Base-by-base conservation (phyloP, 37 sponge, comb jelly and placozoan species). In the Agelas oroides region DNA sequence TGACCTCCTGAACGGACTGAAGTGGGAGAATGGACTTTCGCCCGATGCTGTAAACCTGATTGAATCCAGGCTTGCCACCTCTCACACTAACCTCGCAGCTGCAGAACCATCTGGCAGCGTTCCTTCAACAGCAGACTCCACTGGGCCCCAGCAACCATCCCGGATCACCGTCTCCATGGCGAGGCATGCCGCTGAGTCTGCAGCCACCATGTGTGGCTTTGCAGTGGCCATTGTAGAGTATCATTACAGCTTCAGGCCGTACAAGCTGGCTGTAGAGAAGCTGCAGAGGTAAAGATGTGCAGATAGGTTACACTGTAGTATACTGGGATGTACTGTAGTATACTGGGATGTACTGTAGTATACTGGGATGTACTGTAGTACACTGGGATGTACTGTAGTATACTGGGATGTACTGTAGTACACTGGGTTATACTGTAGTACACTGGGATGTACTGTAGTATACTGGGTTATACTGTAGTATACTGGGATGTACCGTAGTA, bases 11-110 rank as follows among this genome's bases (percentile, higher is more conserved):
- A 81, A 84, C 31, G 37, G 38, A 25, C 32, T 95, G 21, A 73
- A 87, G 16, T 95, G 96, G 96, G 88, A 92, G 75, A 86, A 90
- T 5, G 94, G 94, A 16, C 86, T 95, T 36, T 38, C 75, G 13
- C 40, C 67, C 1, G 93, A 92, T 67, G 81, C 84, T 18, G 70
- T 88, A 20, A 79, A 81, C 1, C 56, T 92, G 38, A 81, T 95
- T 14, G 81, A 92, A 24, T 79, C 84, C 36, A 74, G 73, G 37
- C 59, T 95, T 0, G 77, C 65, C 25, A 81, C 77, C 5, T 69
- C 81, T 13, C 65, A 23, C 17, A 80, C 66, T 65, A 40, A 14
- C 46, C 46, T 8, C 46, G 8, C 46, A 8, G 46, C 46, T 46
- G 46, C 46, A 46, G 46, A 46, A 8, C 46, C 46, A 46, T 12